Base-by-base conservation (phyloP, 35 echinoderm and acorn worm species). In the Ophioderma brevispina region DNA sequence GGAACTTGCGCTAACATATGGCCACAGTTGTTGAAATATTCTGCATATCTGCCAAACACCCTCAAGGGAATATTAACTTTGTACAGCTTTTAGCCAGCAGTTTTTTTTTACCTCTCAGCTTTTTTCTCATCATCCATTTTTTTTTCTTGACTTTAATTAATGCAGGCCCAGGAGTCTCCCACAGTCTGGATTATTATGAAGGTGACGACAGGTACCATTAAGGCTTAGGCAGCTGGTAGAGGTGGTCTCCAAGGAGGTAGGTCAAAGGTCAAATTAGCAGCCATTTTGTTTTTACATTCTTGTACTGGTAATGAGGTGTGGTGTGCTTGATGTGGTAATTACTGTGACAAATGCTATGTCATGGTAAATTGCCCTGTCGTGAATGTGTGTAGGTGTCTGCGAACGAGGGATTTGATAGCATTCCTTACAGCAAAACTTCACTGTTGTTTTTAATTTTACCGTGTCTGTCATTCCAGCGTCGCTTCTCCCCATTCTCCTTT, bases 21-120 rank as follows among this genome's bases (percentile, higher is more conserved):
- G 52, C 55, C 35, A 40, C 52, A 85, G 83, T 85, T 85, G 83
- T 85, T 85, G 83, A 85, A 85, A 85, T 85, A 59, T 55, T 59
- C 36, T 28, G 36, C 83, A 85, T 85, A 85, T 85, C 83, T 70
- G 43, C 37, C 49, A 42, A 37, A 63, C 21, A 52, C 70, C 83
- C 83, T 38, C 31, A 10, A 55, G 59, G 83, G 83, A 85, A 31
- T 63, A 64, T 34, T 85, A 85, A 85, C 83, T 59, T 85, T 64
- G 21, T 52, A 33, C 52, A 64, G 83, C 49, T 85, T 70, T 70
- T 70, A 3, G 59, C 23, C 28, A 8, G 59, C 59, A 2, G 23
- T 70, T 70, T 30, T n/a, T n/a, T 13, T 70, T 2, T 70, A 30
- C 59, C 59, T 25, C 17, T 52, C 21, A 11, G 46, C 21, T 52